A percentile compares a stretch with the other conserved stretches of the same genome.
These are phyloP conservation scores for Erynnis tages DNA, from an alignment of 2,888 invertebrate genomes.

Conservation along the genomic window DNA sequence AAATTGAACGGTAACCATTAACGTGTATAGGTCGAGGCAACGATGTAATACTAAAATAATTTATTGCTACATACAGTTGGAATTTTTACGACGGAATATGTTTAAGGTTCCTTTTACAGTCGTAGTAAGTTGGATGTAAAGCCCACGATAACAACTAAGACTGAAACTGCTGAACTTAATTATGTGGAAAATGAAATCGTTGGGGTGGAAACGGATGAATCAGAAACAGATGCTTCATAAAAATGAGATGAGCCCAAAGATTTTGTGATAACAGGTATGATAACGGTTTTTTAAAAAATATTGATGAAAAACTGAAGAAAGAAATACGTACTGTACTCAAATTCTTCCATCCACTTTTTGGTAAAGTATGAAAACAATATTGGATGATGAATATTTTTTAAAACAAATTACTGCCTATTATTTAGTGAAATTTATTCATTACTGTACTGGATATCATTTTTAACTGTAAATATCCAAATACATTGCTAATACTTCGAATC, in stretches of 20 bases:
- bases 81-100: constrained; percentile 35
- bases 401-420: too few species aligned
- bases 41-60: constrained; percentile 42
- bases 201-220: constrained; percentile 8
- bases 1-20: constrained; percentile 54
- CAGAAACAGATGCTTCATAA: constrained; percentile 7
- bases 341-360: too few species aligned
- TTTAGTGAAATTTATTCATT: too few species aligned
- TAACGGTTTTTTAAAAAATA: not conserved
- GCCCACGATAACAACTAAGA: constrained; percentile 6
- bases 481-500: too few species aligned
- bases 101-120: constrained; percentile 30
- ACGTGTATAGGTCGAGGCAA: constrained; percentile 36
- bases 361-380: too few species aligned
- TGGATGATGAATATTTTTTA: too few species aligned
- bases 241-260: not conserved
- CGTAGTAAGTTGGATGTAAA: constrained; percentile 19
- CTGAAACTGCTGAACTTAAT: constrained; percentile 17
- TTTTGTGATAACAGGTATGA: not conserved
- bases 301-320: too few species aligned
- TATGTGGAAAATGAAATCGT: constrained; percentile 14
- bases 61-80: constrained; percentile 41
- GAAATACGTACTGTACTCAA: too few species aligned
- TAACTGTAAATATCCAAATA: too few species aligned
- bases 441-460: too few species aligned